Percentiles rank a stretch among this genome's conserved stretches.
These are phyloP conservation scores for Cecidostiba fungosa DNA, from an alignment of 2,888 invertebrate genomes.

Conservation along the genomic window DNA sequence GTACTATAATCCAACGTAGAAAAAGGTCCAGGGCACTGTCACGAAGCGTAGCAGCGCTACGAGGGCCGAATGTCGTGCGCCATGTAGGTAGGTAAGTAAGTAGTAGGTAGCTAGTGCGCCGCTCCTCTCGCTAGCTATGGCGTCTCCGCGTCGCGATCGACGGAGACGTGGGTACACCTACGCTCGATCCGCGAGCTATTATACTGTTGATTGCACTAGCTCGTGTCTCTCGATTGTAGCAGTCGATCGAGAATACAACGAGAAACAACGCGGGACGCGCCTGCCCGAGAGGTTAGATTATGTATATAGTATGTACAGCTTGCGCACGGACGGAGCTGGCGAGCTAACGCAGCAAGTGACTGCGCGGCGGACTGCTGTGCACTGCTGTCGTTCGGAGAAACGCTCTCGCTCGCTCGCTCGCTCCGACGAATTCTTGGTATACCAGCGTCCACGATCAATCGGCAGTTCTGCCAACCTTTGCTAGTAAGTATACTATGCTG, in stretches of 20 bases:
- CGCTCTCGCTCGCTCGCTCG: constrained; percentile 14
- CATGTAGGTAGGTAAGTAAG: background rate
- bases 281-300: background rate
- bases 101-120: background rate
- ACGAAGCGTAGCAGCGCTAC: background rate
- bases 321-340: background rate
- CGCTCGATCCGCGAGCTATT: background rate
- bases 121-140: constrained; percentile 11
- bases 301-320: background rate
- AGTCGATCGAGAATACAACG: no score
- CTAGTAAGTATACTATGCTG: no score
- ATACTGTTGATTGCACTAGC: background rate
- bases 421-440: constrained; percentile 45
- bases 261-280: background rate
- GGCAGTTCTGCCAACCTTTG: constrained; percentile 24
- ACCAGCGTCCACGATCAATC: constrained; percentile 58
- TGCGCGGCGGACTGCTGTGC: constrained; percentile 15
- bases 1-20: background rate
- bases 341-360: background rate
- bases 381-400: constrained; percentile 24
- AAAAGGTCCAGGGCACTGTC: background rate
- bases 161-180: background rate
- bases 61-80: background rate
- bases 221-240: background rate
- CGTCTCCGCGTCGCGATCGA: constrained; percentile 2